Percentiles rank a stretch among this genome's conserved stretches.
Conservation (phyloP, 23 tunicate genomes). For the Ciona savignyi region DNA sequence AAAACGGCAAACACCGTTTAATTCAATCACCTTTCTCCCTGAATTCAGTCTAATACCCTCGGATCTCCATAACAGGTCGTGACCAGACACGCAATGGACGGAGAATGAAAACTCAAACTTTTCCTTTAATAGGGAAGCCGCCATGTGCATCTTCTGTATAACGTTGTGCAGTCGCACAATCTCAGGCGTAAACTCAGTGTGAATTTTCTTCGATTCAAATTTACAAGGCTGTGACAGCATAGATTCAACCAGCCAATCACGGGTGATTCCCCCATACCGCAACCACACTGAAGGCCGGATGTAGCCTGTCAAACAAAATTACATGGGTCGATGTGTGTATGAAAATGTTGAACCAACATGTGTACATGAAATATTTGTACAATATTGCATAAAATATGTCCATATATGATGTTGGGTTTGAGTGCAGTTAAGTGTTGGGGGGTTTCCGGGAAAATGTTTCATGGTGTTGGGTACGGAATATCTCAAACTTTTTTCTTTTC, state of each 20-base stretch:
- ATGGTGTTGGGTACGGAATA: no score
- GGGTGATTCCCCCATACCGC: neutral
- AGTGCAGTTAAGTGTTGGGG: no score
- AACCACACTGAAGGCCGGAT: constrained; percentile 14
- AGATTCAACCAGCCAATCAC: neutral
- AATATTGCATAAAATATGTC: no score
- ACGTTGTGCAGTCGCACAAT: neutral
- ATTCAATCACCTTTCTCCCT: neutral
- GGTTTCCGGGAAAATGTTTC: no score
- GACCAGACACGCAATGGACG: neutral
- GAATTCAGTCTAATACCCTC: no score
- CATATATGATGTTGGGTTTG: no score
- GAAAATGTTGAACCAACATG: no score
- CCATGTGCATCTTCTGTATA: neutral
- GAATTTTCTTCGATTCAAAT: neutral
- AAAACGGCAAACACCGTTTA: neutral
- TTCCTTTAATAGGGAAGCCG: no score
- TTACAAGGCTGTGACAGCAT: neutral
- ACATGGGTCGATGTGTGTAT: no score
- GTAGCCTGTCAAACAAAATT: neutral
- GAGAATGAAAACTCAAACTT: neutral
- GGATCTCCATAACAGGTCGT: neutral
- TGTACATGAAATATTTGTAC: no score
- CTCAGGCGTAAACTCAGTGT: neutral
- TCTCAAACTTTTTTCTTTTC: no score